Base-by-base conservation (phyloP, 2,113 vertebrate species). In the Mustelus asterias region DNA sequence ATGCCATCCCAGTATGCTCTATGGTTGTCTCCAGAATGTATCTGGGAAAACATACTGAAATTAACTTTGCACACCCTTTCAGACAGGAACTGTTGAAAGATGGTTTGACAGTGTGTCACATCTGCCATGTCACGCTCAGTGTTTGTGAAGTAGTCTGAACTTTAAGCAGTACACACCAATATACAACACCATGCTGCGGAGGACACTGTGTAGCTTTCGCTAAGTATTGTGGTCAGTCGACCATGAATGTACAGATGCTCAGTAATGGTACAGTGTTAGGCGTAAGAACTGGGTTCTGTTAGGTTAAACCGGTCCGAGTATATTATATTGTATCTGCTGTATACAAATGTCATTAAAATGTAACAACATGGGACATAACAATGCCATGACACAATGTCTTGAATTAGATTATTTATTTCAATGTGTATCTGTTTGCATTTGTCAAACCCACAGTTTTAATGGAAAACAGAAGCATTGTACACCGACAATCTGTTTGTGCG, bases 231-330 rank as follows among this genome's bases (percentile, higher is more conserved):
- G 94, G 94, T 95, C 94, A 54, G 44, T 72, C 44, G 94, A 95
- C 94, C 94, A 95, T 95, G 94, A 95, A 54, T 95, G 94, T 95
- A 76, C 94, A 95, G 65, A 95, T 95, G 72, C 94, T 70, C 67
- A 95, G 94, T 95, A 95, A 95, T 54, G 26, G 94, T 95, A 95
- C 94, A 95, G 94, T 95, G 94, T 72, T 95, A 95, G 69, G 94
- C 94, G 44, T 95, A 95, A 72, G 94, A 95, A 95, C 94, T 95
- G 69, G 44, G 94, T 95, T 95, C 94, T 95, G 29, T 76, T 94
- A 94, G 92, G 41, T 94, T 41, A 41, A 69, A 69, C 63, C 37
- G 92, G 69, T 95, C 94, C 2, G 29, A 95, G 67, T 95, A 72
- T 72, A n/a, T 72, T 48, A 72, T 95, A 95, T 72, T 70, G 94